Evolutionary conservation across 2,113 vertebrate species (phyloP), one percentile per base, ranked within the genome.

Genomic region (Phodopus roborovskii): DNA sequence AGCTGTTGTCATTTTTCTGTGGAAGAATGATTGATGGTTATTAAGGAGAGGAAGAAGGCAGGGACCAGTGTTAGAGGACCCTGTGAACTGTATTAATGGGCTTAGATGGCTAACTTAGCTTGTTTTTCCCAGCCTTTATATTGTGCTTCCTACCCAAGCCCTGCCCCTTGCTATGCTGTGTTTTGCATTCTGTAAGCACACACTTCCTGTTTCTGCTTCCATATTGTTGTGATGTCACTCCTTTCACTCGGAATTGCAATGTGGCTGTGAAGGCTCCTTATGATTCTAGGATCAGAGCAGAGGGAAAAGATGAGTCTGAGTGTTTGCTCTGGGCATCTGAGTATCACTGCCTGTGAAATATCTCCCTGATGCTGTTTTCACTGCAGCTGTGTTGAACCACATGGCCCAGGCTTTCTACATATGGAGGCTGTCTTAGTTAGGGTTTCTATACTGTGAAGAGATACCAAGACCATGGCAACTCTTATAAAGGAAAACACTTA

Each of bases 201-300:
- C 3, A 56, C 39, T 93, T 81, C 33, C 78, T 53, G 86, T 79
- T 17, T 36, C 42, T 39, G 39, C 0, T 62, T 77, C 39, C 5
- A 2, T 11, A 4, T 64, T 73, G 68, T 95, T 91, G 66, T 78
- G 92, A 7, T 78, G 62, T 77, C 4, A 22, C 42, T 89, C 82
- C 78, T 96, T 73, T 70, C 5, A 42, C 71, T 74, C 77, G 20
- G 50, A 73, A 30, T 90, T 64, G 20, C 48, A 28, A 9, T 26
- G 42, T 26, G 74, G 42, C 19, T 90, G 74, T 86, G 58, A 97
- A 96, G n/a, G 9, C 88, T 94, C 20, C 66, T 60, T 64, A 24
- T 74, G 60, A 91, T 36, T 70, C 92, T 64, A 95, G 71, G 53
- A 82, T 92, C 78, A 66, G 36, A 94, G 88, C 53, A 45, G 58